Evolutionary conservation across 64 coral and sea anemone genomes (phyloP).

Genomic region (Cladopsammia gracilis): DNA sequence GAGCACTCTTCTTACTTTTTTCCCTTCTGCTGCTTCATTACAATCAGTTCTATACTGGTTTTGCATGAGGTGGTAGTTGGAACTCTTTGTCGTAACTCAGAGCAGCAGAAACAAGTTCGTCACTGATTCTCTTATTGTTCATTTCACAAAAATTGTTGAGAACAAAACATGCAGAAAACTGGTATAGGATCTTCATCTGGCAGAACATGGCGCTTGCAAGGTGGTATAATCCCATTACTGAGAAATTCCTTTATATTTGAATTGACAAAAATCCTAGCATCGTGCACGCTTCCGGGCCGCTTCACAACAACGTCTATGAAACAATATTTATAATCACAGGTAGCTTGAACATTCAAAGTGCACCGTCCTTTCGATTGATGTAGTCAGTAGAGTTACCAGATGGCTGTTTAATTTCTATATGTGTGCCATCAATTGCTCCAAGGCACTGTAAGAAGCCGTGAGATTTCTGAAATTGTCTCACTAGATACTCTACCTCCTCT

Average conservation of each 20-base stretch:
- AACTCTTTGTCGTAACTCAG: constrained; percentile 24
- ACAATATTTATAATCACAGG: background rate
- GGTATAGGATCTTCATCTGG: no score
- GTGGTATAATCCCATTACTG: background rate
- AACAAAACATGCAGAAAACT: constrained; percentile 2
- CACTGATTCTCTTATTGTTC: constrained; percentile 7
- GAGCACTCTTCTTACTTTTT: no score
- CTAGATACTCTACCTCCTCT: background rate
- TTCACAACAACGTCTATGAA: constrained; percentile 56
- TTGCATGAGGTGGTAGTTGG: background rate
- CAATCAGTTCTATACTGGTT: no score
- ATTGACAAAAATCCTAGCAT: background rate
- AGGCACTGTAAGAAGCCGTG: no score
- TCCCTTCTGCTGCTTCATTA: no score
- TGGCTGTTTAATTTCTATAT: constrained; percentile 11
- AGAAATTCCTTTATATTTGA: background rate
- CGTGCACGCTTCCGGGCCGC: constrained; percentile 27
- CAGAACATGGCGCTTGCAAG: no score
- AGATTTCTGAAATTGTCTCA: background rate
- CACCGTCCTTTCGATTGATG: constrained; percentile 3
- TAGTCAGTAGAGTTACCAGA: background rate
- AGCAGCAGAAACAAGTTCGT: background rate
- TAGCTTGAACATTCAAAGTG: constrained; percentile 20
- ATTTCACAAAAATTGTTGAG: constrained; percentile 59
- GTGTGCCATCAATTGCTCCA: constrained; percentile 9